Percentiles rank a stretch among this genome's conserved stretches.
Evolutionary conservation across 2,797 vertebrate species (phyloP).

Genomic region (Threskiornis aethiopicus): DNA sequence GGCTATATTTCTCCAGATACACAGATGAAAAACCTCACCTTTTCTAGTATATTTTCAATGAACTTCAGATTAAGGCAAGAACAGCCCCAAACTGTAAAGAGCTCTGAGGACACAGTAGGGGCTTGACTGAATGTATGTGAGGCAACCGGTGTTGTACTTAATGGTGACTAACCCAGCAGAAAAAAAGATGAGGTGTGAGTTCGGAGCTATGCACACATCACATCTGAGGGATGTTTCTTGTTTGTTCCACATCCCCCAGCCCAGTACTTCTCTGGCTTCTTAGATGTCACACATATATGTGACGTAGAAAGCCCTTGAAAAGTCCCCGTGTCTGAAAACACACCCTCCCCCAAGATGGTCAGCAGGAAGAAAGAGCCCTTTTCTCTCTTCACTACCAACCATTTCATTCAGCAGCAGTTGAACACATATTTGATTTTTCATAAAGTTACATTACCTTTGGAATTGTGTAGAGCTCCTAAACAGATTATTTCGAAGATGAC

Average conservation of each 20-base stretch:
- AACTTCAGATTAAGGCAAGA: background rate
- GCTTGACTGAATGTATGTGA: background rate
- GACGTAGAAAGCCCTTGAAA: background rate
- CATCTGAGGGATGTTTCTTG: background rate
- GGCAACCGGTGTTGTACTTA: background rate
- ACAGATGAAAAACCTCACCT: background rate
- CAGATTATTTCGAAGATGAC: background rate
- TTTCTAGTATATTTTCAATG: background rate
- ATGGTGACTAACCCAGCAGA: background rate
- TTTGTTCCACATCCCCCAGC: background rate
- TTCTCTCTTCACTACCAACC: background rate
- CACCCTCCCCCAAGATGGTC: rapidly evolving
- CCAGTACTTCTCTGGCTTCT: background rate
- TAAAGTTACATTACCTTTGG: background rate
- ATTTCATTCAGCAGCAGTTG: background rate
- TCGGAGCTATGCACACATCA: background rate
- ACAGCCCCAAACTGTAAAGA: background rate
- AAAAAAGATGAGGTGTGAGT: background rate
- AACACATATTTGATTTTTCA: background rate
- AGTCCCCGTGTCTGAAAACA: background rate
- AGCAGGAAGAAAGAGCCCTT: background rate
- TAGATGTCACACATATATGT: background rate
- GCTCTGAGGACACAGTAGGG: background rate
- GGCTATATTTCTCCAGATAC: background rate
- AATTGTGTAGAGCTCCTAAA: background rate